Percentiles rank a stretch among this genome's conserved stretches.
Conservation (phyloP, 2,888 invertebrate genomes). For the Spilarctia lutea region DNA sequence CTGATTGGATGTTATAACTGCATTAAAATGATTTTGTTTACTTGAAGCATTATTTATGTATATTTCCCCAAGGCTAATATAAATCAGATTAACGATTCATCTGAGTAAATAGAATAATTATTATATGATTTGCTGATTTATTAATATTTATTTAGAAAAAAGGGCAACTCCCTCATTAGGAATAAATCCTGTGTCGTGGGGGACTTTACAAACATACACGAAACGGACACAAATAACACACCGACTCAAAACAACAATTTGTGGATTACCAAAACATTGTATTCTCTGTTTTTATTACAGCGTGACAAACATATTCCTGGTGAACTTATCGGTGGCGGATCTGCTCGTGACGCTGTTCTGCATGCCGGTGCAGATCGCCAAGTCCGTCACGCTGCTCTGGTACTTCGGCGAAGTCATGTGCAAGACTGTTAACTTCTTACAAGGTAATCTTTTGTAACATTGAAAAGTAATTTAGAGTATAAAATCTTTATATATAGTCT, state of each 20-base stretch:
- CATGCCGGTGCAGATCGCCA: slow-evolving; percentile 91
- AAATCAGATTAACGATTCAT: neutral
- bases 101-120: neutral
- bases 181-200: no score
- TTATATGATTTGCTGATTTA: neutral
- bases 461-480: neutral
- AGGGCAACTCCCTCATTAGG: no score
- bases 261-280: no score
- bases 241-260: no score
- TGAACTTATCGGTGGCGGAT: slow-evolving; percentile 91
- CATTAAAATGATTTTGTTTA: neutral
- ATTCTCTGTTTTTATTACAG: slow-evolving; percentile 78
- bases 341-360: slow-evolving; percentile 90
- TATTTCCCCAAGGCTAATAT: neutral
- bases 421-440: slow-evolving; percentile 90
- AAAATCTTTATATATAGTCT: no score
- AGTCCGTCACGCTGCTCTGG: slow-evolving; percentile 90
- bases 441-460: slow-evolving; percentile 84
- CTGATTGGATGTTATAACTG: neutral
- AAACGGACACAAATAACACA: no score
- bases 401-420: slow-evolving; percentile 91
- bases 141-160: no score
- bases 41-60: neutral
- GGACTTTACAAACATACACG: no score
- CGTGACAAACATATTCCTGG: slow-evolving; percentile 91